A percentile compares a stretch with the other conserved stretches of the same genome.
Conservation (phyloP, 2,113 vertebrate species). For the Callionymus lyra region DNA sequence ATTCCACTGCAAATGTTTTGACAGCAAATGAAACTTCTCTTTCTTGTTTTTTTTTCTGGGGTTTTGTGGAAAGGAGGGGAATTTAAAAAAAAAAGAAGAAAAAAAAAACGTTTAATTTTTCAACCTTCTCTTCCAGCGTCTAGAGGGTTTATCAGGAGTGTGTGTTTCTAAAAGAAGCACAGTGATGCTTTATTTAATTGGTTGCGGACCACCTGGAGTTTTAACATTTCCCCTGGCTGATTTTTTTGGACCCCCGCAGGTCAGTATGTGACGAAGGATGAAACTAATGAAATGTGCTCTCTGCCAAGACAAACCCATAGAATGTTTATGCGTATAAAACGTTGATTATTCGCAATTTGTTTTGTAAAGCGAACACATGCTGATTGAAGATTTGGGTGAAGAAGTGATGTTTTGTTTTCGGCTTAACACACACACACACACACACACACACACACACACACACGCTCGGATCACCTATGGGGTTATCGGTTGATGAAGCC, state of each 20-base stretch:
- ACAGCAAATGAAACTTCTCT: constrained; percentile 54
- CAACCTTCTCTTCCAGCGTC: constrained; percentile 10
- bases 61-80: constrained; percentile 9
- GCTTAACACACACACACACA: neutral
- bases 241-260: constrained; percentile 42
- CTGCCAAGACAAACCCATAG: constrained; percentile 22
- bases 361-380: no score
- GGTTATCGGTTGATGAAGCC: no score
- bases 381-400: no score
- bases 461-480: constrained; percentile 5
- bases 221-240: constrained; percentile 48
- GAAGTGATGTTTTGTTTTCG: no score
- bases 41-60: constrained; percentile 9
- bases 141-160: constrained; percentile 24
- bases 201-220: constrained; percentile 53
- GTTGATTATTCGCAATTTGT: no score
- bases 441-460: constrained; percentile 3
- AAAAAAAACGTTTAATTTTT: constrained; percentile 1
- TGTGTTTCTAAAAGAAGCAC: constrained; percentile 28
- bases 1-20: constrained; percentile 62
- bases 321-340: constrained; percentile 2
- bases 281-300: constrained; percentile 18
- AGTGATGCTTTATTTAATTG: constrained; percentile 60
- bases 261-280: constrained; percentile 24
- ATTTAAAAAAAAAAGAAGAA: no score